Base-by-base conservation (phyloP, 2,888 invertebrate species). In the Epiblema foenella region DNA sequence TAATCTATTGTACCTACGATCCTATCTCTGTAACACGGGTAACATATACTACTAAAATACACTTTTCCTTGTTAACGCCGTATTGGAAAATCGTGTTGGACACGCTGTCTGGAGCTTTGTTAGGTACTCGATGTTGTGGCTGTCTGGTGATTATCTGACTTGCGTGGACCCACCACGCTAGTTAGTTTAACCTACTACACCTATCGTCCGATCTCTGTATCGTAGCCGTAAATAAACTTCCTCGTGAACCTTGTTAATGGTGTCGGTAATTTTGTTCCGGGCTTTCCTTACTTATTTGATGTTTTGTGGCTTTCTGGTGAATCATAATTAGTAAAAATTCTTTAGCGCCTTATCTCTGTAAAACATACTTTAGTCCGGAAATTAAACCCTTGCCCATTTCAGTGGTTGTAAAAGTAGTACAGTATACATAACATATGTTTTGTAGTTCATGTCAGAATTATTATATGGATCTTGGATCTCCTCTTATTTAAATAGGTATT, bases 1-100 rank as follows among this genome's bases (percentile, higher is more conserved):
- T 81, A 85, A 88, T 85, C 87, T 84, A 82, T 85, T 84, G 83
- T 87, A 77, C 76, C 72, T 78, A 72, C 73, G 79, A 78, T 78
- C 78, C 73, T 66, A 79, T 78, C 77, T 80, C 73, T 59, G 73
- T 58, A 74, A 79, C 75, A 75, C 74, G 74, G 24, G 60, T 73
- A 78, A 68, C 37, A 54, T 76, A 75, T 77, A 75, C 64, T 68
- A 68, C 74, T 63, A 46, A 60, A 68, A 68, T 74, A 64, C 56
- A 60, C 60, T 67, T 56, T 70, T 62, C 62, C 63, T 69, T 66
- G 70, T 66, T 67, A 62, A 56, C 62, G 66, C 37, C 37, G 39
- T 67, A 46, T 64, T 57, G 63, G 63, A 52, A 72, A 67, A 67
- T 46, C 58, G 63, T 65, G 64, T 59, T 29, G 29, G 46, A 29